Evolutionary conservation across 2,888 invertebrate genomes (phyloP), one percentile per base, ranked within the genome.

Genomic region (Antheraea yamamai): DNA sequence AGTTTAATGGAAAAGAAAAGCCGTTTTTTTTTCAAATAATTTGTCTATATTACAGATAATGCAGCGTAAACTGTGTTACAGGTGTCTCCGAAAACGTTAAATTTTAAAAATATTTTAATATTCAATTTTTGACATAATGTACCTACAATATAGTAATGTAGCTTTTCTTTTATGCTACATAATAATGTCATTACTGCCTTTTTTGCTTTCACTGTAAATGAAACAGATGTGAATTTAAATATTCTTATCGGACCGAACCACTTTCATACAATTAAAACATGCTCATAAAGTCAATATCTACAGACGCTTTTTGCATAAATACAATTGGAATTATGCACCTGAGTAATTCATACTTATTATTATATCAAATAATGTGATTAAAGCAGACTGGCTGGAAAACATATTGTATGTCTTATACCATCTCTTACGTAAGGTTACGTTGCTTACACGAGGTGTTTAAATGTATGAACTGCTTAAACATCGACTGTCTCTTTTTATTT

Each of bases 341-440:
- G 75, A 71, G 58, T 47, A 73, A 71, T 75, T 68, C 68, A 70
- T 47, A 14, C 64, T 75, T 73, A 73, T 39, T 61, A 73, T 72
- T 30, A 10, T 30, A 58, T 55, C 26, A 55, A 73, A 73, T 73
- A 73, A 35, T 61, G 55, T 61, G 30, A 61, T 58, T 52, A 73
- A 39, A 35, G 39, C 39, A 61, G 58, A 73, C 55, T 61, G 35
- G n/a, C n/a, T 70, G 64, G 64, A 66, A 12, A 61, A 61, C 23
- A 12, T 23, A 61, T 61, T 55, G 18, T 61, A n/a, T 61, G 20
- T 61, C 10, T n/a, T n/a, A 61, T n/a, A n/a, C 0, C 30, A 66
- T 66, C 26, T 16, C 64, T 66, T 66, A 66, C 64, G 30, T 66
- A 30, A 26, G 64, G 64, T 66, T 30, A 64, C 26, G 23, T 61